Percentiles rank a stretch among this genome's conserved stretches.
Evolutionary conservation across 2,797 vertebrate genomes (phyloP).

Genomic region (Todus mexicanus): DNA sequence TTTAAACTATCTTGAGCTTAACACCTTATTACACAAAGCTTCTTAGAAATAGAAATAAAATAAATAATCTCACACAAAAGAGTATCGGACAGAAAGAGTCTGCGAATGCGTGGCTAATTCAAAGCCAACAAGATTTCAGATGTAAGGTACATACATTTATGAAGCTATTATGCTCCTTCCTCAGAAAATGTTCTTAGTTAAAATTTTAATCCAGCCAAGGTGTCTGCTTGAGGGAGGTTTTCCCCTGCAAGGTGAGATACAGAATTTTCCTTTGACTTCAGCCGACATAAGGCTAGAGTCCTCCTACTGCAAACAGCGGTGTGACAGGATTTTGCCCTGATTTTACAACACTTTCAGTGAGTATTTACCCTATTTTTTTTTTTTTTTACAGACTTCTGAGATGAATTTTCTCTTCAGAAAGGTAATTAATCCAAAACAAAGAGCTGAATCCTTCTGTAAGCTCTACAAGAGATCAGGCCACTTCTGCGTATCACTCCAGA

Average conservation of each 20-base stretch:
- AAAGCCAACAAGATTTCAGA: slow-evolving; percentile 8
- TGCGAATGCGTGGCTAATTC: background rate
- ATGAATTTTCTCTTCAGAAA: slow-evolving; percentile 5
- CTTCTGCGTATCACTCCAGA: background rate
- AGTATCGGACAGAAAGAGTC: background rate
- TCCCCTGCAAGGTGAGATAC: slow-evolving; percentile 2
- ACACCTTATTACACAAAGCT: slow-evolving; percentile 52
- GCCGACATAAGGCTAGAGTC: background rate
- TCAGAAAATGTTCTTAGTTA: background rate
- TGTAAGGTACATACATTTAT: background rate
- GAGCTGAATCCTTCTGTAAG: slow-evolving; percentile 2
- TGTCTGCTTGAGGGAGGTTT: background rate
- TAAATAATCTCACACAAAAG: slow-evolving; percentile 43
- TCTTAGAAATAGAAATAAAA: slow-evolving; percentile 48
- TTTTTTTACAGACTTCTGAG: background rate
- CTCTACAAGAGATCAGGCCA: background rate
- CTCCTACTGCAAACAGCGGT: background rate
- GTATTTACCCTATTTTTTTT: background rate
- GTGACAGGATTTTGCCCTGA: background rate
- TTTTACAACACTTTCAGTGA: background rate
- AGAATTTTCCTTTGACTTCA: background rate
- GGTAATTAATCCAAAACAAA: slow-evolving; percentile 35
- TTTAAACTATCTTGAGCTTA: slow-evolving; percentile 37
- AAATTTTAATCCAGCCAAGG: background rate
- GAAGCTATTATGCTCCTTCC: background rate